These are phyloP conservation scores for Thumatha senex DNA, from an alignment of 2,888 invertebrate genomes.

Conservation along the genomic window DNA sequence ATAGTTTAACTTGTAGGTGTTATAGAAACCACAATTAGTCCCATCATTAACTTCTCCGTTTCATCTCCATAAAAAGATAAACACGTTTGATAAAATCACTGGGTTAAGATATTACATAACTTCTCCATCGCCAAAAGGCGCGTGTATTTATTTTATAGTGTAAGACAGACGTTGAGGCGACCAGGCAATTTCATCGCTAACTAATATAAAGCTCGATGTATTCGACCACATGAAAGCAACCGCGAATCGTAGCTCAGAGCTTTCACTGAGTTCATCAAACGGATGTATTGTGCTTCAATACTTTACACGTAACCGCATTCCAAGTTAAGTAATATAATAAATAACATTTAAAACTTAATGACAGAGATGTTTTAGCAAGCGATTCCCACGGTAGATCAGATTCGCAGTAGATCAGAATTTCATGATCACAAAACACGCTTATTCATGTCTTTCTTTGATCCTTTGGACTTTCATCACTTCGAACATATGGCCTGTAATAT, in stretches of 20 bases:
- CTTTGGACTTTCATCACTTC: too few relatives aligned
- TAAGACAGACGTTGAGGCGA: conserved; percentile 32
- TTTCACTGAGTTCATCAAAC: conserved; percentile 56
- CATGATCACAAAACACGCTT: too few relatives aligned
- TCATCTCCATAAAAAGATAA: too few relatives aligned
- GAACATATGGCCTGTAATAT: too few relatives aligned
- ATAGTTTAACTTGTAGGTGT: too few relatives aligned
- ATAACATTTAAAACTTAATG: conserved; percentile 11
- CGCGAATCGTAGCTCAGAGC: conserved; percentile 52
- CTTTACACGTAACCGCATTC: conserved; percentile 39
- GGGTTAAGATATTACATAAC: neutral
- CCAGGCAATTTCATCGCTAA: conserved; percentile 44
- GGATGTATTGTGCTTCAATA: conserved; percentile 38
- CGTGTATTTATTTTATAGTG: conserved; percentile 15
- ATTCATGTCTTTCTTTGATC: too few relatives aligned
- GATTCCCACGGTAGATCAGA: too few relatives aligned
- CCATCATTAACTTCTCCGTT: too few relatives aligned
- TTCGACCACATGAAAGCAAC: conserved; percentile 58
- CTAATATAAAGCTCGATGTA: conserved; percentile 45
- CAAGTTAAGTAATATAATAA: conserved; percentile 30
- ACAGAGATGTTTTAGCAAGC: neutral
- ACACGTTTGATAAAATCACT: too few relatives aligned
- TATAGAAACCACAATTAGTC: too few relatives aligned
- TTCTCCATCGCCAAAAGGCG: conserved; percentile 6
- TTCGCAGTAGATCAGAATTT: too few relatives aligned